phyloP scores from a whole-genome alignment of 1,140 invertebrate genomes.

The Apis cerana region DNA sequence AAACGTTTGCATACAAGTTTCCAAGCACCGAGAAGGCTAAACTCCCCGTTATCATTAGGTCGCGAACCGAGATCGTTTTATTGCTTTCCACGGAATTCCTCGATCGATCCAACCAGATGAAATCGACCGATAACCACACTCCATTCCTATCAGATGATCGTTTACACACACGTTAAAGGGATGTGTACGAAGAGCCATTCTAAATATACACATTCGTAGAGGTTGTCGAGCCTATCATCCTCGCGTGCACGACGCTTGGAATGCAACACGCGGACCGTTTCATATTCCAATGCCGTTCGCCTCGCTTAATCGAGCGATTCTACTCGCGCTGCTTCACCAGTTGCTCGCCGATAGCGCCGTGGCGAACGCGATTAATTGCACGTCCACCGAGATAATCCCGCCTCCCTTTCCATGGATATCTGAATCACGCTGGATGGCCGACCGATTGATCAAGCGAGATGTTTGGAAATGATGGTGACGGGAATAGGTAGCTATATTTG shows the following conservation, averaged over 20 bases:
- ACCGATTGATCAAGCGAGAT: not conserved
- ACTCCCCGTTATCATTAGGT: constrained; percentile 50
- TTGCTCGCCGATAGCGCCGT: constrained; percentile 5
- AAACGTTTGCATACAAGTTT: not conserved
- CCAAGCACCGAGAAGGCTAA: not conserved
- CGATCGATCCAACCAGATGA: constrained; percentile 71
- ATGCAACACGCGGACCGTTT: constrained; percentile 60
- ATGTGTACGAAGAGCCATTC: constrained; percentile 60
- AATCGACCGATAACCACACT: constrained; percentile 69
- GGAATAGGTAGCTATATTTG: not conserved
- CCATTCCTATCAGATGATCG: constrained; percentile 74
- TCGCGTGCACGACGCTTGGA: constrained; percentile 39
- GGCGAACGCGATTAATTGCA: constrained; percentile 35
- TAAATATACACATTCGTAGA: constrained; percentile 64
- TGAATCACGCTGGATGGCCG: constrained; percentile 7
- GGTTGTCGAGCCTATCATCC: constrained; percentile 31
- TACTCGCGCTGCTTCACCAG: constrained; percentile 19
- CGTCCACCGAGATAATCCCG: constrained; percentile 39
- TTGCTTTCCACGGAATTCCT: constrained; percentile 60
- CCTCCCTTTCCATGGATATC: constrained; percentile 19
- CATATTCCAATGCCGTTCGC: constrained; percentile 33
- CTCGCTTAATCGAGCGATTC: constrained; percentile 45
- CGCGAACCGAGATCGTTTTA: constrained; percentile 45
- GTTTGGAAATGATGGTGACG: not conserved
- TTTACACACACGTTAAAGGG: constrained; percentile 67